Base-by-base conservation (phyloP, 2,888 invertebrate genomes). In the Dorcus parallelipipedus region DNA sequence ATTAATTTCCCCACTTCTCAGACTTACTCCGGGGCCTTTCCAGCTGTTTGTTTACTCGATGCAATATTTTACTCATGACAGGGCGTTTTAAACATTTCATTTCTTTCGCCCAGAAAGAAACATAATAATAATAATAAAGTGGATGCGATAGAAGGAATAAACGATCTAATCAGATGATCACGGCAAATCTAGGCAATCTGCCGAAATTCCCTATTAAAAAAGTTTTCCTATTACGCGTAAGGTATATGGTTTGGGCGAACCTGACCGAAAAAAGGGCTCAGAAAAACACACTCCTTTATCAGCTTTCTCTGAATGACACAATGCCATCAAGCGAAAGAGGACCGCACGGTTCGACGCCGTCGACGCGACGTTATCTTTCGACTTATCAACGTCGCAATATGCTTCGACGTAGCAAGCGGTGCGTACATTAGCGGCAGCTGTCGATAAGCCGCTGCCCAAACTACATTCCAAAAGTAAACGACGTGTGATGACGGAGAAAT, bases 401-500 rank as follows among this genome's bases (percentile, higher is more conserved):
- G 57, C 47, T 38, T 38, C 48, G 52, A 54, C 54, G 14, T 40
- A 51, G 52, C 57, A 54, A 60, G 54, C 60, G 58, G 60, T 58
- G 60, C 60, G 57, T 60, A 60, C 54, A 60, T 60, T 60, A 60
- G 58, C 54, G 45, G 45, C 58, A 60, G 60, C 58, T 60, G 60
- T 54, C 54, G 58, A 47, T 47, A 38, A 48, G 57, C 54, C 33
- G 54, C 38, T 23, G 33, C 39, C 58, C 60, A 60, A 60, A 23
- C 14, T 45, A 23, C 17, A 17, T 10, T 45, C 23, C 42, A 10
- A 23, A 45, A 9, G 45, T 45, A 10, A 10, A 10, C 14, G 45
- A 20, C 26, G 26, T 33, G 26, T 33, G 26, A 33, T 33, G 26
- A 33, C 26, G 26, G 26, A 33, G 26, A 33, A 33, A 33, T 33